Evolutionary conservation across 2,797 vertebrate genomes (phyloP).

Genomic region (Semotilus atromaculatus): DNA sequence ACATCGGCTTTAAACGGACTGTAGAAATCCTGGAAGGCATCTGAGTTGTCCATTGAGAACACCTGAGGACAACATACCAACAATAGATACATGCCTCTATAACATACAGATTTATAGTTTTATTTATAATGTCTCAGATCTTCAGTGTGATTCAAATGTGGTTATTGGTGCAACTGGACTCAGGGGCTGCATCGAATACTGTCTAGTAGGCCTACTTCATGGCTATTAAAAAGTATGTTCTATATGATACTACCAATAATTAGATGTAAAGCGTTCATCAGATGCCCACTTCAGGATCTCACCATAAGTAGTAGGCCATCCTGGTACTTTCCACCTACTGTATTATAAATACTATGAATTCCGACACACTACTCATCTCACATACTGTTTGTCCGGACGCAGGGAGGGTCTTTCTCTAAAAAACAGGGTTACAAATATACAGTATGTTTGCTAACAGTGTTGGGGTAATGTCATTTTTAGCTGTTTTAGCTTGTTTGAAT

Average conservation of each 20-base stretch:
- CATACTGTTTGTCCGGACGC: not conserved
- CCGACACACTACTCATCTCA: not conserved
- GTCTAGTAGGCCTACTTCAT: not conserved
- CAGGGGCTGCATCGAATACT: not conserved
- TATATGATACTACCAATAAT: not conserved
- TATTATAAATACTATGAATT: not conserved
- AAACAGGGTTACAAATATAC: not conserved
- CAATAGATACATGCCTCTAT: not conserved
- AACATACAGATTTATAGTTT: not conserved
- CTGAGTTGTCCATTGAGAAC: conserved; percentile 78
- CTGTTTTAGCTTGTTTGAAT: not conserved
- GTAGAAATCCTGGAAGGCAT: conserved; percentile 98
- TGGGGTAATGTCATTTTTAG: not conserved
- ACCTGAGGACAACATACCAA: conserved; percentile 65
- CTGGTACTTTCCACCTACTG: not conserved
- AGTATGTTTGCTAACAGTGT: too few species aligned
- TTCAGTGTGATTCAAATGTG: not conserved
- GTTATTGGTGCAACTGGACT: not conserved
- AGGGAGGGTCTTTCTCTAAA: not conserved
- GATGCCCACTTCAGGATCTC: not conserved
- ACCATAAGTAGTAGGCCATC: not conserved
- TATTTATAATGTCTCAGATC: not conserved
- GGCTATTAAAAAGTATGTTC: not conserved
- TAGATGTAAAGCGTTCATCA: not conserved
- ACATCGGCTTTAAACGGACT: conserved; percentile 95